These are phyloP conservation scores for Linnaemya vulpina DNA, from an alignment of 2,888 invertebrate species.

Conservation along the genomic window DNA sequence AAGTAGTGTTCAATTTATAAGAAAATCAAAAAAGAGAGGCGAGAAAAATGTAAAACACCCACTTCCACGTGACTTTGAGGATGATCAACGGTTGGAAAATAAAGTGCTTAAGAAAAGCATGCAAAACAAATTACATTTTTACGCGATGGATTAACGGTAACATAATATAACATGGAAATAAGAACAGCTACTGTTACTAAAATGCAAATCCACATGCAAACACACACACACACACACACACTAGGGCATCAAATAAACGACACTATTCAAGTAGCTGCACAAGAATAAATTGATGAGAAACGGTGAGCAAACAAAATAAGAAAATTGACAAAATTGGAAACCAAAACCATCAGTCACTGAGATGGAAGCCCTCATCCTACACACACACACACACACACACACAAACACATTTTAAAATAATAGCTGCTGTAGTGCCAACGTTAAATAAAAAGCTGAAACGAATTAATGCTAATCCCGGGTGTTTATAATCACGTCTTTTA, in stretches of 20 bases:
- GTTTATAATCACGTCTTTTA: conserved; percentile 49
- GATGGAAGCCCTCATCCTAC: conserved; percentile 12
- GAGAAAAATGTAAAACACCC: conserved; percentile 25
- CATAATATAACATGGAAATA: conserved; percentile 40
- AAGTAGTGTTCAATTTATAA: conserved; percentile 44
- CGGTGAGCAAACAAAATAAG: neutral
- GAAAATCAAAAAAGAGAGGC: conserved; percentile 7
- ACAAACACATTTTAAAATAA: conserved; percentile 12
- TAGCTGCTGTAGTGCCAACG: neutral
- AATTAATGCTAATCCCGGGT: conserved; percentile 63
- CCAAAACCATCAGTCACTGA: conserved; percentile 45
- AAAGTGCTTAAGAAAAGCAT: conserved; percentile 40
- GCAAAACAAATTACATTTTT: conserved; percentile 56
- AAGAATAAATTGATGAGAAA: conserved; percentile 50
- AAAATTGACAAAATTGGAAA: conserved; percentile 34
- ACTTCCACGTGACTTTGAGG: conserved; percentile 14
- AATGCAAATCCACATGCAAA: neutral
- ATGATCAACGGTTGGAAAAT: conserved; percentile 15
- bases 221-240: neutral
- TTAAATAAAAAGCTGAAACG: conserved; percentile 41
- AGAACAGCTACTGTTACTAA: conserved; percentile 1
- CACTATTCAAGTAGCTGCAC: conserved; percentile 44
- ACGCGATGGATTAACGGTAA: conserved; percentile 64
- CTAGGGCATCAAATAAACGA: neutral
- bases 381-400: neutral